Base-by-base conservation (phyloP, 2,888 invertebrate genomes). In the Plagiodera versicolora region DNA sequence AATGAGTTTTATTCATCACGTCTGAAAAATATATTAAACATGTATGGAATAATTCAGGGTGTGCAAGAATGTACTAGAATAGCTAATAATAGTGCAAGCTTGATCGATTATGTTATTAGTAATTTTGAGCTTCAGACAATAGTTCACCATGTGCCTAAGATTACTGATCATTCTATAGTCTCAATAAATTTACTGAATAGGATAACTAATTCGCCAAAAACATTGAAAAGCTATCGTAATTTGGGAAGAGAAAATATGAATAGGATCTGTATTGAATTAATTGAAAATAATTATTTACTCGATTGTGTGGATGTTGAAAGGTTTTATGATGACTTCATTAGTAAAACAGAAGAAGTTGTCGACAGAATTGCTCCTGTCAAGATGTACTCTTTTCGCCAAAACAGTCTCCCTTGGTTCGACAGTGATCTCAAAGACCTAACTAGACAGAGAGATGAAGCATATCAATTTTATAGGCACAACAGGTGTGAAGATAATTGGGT, bases 21-120 rank as follows among this genome's bases (percentile, higher is more conserved):
- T 17, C 1, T 53, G n/a, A 44, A 44, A 53, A 19, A 53, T 44
- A 6, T 44, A 39, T 18, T 39, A 35, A 53, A 53, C 16, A 32
- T 53, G 44, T 53, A 44, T 53, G 44, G 19, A 20, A 53, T 53
- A 9, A 39, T 20, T 24, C 39, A 53, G 9, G 20, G 44, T 44
- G 20, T 53, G 5, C 18, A 44, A 17, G 44, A 44, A 53, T 53
- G 53, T 53, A 53, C 53, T 19, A 44, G 44, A 53, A 53, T 53
- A 14, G 44, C 44, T 44, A 53, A 39, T 44, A 44, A 3, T 51
- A 51, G 35, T 32, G 14, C 44, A 39, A 53, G 20, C 24, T 53
- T 53, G n/a, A 20, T 53, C 20, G 53, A 53, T 53, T 53, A 19
- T 53, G 53, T 53, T 6, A 18, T 53, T 44, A 24, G 44, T 20